Conservation (phyloP, 2,797 vertebrate species). For the Cirrhinus mrigala region DNA sequence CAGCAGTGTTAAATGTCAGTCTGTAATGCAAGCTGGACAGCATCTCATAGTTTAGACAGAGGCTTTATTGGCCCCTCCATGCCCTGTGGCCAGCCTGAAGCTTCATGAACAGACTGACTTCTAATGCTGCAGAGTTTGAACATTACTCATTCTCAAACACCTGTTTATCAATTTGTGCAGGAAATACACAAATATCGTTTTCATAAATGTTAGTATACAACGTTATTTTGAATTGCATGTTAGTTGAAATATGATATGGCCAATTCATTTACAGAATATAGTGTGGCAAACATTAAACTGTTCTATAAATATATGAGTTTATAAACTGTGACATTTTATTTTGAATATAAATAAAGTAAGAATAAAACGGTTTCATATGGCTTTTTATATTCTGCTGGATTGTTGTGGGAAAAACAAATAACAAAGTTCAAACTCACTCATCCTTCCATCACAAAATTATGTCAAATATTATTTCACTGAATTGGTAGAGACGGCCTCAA, state of each 20-base stretch:
- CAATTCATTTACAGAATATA: neutral
- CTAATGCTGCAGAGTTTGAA: slow-evolving; percentile 71
- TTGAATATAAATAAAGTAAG: neutral
- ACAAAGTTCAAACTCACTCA: neutral
- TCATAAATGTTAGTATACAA: neutral
- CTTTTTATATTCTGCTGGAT: neutral
- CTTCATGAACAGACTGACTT: slow-evolving; percentile 79
- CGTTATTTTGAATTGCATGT: neutral
- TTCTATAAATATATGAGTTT: no score
- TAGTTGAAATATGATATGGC: neutral
- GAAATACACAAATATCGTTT: neutral
- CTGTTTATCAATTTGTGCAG: neutral
- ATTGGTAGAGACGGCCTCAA: neutral
- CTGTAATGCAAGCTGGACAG: slow-evolving; percentile 83
- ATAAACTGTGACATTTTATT: neutral
- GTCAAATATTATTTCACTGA: neutral
- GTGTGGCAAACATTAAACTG: no score
- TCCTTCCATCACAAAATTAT: neutral
- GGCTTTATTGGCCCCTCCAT: slow-evolving; percentile 80
- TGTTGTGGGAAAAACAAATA: neutral
- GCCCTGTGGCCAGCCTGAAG: slow-evolving; percentile 80
- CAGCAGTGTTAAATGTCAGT: slow-evolving; percentile 84
- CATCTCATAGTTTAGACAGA: slow-evolving; percentile 78
- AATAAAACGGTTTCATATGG: neutral
- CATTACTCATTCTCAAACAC: slow-evolving; percentile 16